Percentiles rank a stretch among this genome's conserved stretches.
These are phyloP conservation scores for Exocentrus adspersus DNA, from an alignment of 2,888 invertebrate genomes.

Conservation along the genomic window DNA sequence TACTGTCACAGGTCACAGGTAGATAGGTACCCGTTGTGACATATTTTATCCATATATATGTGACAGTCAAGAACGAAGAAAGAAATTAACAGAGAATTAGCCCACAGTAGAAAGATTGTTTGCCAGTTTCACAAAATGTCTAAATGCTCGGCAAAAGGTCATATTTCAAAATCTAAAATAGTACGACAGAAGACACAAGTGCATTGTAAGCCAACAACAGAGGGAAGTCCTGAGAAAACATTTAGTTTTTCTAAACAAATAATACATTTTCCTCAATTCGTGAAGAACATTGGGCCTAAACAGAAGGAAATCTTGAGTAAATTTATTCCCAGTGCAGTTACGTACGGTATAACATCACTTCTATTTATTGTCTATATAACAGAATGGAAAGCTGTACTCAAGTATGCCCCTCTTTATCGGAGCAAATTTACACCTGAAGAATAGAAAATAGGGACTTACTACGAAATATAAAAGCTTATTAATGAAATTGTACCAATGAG, in stretches of 20 bases:
- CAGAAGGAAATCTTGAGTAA: slow-evolving; percentile 15
- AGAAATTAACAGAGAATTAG: too few relatives aligned
- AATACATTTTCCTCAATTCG: not conserved
- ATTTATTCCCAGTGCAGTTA: slow-evolving; percentile 16
- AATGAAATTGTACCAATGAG: not conserved
- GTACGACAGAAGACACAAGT: slow-evolving; percentile 10
- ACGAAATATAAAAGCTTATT: not conserved
- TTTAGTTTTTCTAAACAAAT: too few relatives aligned
- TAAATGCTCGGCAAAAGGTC: slow-evolving; percentile 11
- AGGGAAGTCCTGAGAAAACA: not conserved
- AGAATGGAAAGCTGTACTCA: slow-evolving; percentile 13
- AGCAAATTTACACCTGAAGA: slow-evolving; percentile 9
- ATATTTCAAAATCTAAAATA: slow-evolving; percentile 27
- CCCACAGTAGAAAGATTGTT: too few relatives aligned
- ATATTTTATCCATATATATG: too few relatives aligned
- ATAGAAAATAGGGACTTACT: not conserved
- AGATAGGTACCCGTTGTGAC: too few relatives aligned
- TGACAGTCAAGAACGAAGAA: too few relatives aligned
- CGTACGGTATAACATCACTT: slow-evolving; percentile 1
- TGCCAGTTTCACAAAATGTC: not conserved
- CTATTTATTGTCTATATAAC: slow-evolving; percentile 6
- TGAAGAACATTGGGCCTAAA: slow-evolving; percentile 5
- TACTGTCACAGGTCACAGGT: too few relatives aligned
- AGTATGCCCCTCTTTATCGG: slow-evolving; percentile 14
- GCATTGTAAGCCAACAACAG: not conserved